Conservation (phyloP, 2,113 vertebrate genomes). For the Desmodus rotundus region DNA sequence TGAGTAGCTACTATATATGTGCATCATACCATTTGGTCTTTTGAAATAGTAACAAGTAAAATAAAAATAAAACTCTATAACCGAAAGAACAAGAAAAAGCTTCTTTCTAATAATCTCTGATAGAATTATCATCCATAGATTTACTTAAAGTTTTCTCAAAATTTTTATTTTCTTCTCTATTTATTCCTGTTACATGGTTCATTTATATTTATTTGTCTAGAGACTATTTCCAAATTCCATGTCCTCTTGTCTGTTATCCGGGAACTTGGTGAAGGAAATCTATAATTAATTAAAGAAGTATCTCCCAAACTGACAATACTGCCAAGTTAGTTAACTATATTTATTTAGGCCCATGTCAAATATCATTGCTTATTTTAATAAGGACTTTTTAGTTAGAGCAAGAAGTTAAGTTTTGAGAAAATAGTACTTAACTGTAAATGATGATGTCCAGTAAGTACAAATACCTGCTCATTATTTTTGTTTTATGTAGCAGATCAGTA, state of each 20-base stretch:
- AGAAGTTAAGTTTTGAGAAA: background rate
- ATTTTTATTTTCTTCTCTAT: background rate
- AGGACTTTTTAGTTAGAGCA: conserved; percentile 8
- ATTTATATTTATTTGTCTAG: background rate
- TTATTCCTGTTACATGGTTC: background rate
- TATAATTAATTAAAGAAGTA: conserved; percentile 13
- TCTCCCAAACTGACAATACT: background rate
- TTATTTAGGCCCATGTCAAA: background rate
- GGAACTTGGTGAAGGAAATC: background rate
- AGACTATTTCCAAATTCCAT: background rate
- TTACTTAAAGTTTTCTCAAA: background rate
- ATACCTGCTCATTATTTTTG: background rate
- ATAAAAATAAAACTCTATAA: background rate
- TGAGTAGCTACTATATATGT: background rate
- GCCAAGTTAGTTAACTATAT: background rate
- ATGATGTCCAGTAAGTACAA: background rate
- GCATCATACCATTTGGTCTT: background rate
- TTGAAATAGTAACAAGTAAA: background rate
- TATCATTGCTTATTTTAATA: conserved; percentile 22
- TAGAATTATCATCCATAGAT: background rate
- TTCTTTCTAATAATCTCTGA: background rate
- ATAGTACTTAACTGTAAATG: background rate
- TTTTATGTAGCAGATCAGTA: background rate
- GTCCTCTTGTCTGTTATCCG: background rate
- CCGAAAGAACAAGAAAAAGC: background rate